phyloP scores from a whole-genome alignment of 2,888 invertebrate species.

The Synanthedon tipuliformis region DNA sequence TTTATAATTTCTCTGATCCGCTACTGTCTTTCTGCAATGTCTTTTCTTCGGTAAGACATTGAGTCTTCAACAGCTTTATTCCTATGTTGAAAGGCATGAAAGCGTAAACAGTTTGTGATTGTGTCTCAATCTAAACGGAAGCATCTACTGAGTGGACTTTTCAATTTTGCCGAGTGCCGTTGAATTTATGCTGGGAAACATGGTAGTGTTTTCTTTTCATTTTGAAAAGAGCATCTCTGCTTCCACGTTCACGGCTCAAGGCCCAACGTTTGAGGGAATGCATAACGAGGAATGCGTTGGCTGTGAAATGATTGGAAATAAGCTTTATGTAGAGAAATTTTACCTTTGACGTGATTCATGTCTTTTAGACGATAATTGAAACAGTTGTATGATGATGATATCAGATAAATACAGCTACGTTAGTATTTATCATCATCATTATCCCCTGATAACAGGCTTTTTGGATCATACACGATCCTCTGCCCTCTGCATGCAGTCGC shows the following conservation, averaged over 20 bases:
- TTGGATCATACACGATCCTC: too few species aligned
- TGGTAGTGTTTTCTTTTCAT: conserved; percentile 55
- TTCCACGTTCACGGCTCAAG: conserved; percentile 9
- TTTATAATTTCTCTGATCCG: background rate
- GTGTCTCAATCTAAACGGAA: conserved; percentile 45
- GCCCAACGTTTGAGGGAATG: background rate
- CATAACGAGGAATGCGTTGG: background rate
- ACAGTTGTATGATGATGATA: too few species aligned
- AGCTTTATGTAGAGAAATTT: background rate
- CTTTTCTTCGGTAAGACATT: background rate
- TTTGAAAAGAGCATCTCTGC: conserved; percentile 47
- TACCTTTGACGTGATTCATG: too few species aligned
- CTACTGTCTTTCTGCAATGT: background rate
- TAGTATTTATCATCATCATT: too few species aligned
- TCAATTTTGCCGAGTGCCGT: conserved; percentile 61
- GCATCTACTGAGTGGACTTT: conserved; percentile 52
- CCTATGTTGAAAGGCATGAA: conserved; percentile 38
- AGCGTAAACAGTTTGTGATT: conserved; percentile 53
- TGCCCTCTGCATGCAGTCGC: too few species aligned
- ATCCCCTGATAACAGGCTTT: too few species aligned
- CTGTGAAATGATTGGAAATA: background rate
- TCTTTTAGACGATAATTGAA: too few species aligned
- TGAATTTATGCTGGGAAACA: conserved; percentile 43
- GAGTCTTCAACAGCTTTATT: background rate
- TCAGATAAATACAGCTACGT: too few species aligned